Conservation (phyloP, 2,888 invertebrate genomes). For the Leptopilina syphax region DNA sequence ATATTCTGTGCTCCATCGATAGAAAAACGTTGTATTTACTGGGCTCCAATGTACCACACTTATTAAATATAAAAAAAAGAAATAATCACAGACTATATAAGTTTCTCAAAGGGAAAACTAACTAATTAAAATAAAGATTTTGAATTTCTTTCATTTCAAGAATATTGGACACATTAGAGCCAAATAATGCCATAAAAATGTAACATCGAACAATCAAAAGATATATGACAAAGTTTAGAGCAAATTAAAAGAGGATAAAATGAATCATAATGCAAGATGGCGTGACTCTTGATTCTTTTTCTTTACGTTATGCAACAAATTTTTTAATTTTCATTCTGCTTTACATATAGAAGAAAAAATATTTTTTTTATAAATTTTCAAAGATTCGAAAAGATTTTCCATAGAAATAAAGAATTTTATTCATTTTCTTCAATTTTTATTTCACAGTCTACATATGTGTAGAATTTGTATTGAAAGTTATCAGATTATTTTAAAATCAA, state of each 20-base stretch:
- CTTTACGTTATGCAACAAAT: not conserved
- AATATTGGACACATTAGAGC: constrained; percentile 65
- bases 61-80: not conserved
- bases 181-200: constrained; percentile 66
- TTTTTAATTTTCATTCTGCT: too few relatives aligned
- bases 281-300: constrained; percentile 64
- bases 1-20: constrained; percentile 74
- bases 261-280: constrained; percentile 67
- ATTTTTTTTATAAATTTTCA: too few relatives aligned
- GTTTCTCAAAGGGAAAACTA: not conserved
- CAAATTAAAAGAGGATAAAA: constrained; percentile 67
- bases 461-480: too few relatives aligned
- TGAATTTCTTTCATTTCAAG: constrained; percentile 6
- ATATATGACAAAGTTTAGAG: constrained; percentile 68
- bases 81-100: not conserved
- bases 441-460: too few relatives aligned
- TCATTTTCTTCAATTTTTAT: too few relatives aligned
- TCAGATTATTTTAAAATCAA: too few relatives aligned
- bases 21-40: constrained; percentile 68
- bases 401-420: too few relatives aligned
- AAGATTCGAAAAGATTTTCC: too few relatives aligned
- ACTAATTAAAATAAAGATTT: not conserved
- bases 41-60: constrained; percentile 64
- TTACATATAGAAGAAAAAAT: too few relatives aligned
- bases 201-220: constrained; percentile 72